Conservation (phyloP, 1,140 invertebrate genomes). For the Hydropsyche tenuis region DNA sequence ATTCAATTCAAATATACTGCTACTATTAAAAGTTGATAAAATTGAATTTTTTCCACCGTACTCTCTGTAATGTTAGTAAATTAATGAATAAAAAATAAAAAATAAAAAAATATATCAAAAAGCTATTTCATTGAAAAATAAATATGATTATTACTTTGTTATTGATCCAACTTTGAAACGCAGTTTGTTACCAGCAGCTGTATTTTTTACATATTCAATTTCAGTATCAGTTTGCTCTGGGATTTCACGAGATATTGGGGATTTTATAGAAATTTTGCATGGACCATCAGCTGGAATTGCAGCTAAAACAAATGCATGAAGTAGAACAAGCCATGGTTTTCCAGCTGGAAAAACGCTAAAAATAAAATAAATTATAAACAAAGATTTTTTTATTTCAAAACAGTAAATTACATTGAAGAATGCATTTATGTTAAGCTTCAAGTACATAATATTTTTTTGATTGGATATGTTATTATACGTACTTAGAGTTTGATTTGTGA, state of each 20-base stretch:
- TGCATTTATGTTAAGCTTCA: too few species aligned
- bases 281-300: slow-evolving; percentile 42
- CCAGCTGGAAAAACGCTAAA: slow-evolving; percentile 37
- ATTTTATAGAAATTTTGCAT: slow-evolving; percentile 24
- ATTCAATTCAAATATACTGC: slow-evolving; percentile 15
- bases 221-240: slow-evolving; percentile 13
- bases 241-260: neutral
- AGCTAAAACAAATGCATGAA: slow-evolving; percentile 33
- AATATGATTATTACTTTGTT: slow-evolving; percentile 8
- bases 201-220: slow-evolving; percentile 4
- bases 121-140: neutral
- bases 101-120: too few species aligned
- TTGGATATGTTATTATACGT: slow-evolving; percentile 8
- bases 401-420: too few species aligned
- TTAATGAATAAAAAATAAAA: too few species aligned
- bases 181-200: neutral
- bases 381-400: slow-evolving; percentile 8
- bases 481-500: slow-evolving; percentile 46
- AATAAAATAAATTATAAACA: slow-evolving; percentile 24
- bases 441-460: too few species aligned
- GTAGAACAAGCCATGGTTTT: slow-evolving; percentile 28
- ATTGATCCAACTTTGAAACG: slow-evolving; percentile 23
- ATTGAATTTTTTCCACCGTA: neutral
- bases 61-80: neutral
- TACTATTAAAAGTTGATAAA: slow-evolving; percentile 22